phyloP scores from a whole-genome alignment of 1,140 invertebrate genomes.

The Archivesica marissinica region DNA sequence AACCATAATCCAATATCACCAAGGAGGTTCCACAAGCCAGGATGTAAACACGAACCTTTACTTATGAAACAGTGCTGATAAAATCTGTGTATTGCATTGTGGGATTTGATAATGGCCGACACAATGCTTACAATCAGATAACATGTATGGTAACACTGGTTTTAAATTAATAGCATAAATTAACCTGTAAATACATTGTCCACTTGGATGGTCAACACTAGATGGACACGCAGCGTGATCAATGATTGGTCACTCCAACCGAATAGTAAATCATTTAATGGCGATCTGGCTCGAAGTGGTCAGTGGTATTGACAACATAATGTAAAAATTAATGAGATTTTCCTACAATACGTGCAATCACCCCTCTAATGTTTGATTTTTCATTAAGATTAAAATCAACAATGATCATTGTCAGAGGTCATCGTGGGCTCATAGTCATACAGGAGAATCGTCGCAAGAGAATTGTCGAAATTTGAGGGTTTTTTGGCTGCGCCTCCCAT shows the following conservation, averaged over 20 bases:
- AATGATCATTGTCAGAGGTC: slow-evolving; percentile 21
- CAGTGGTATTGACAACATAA: slow-evolving; percentile 27
- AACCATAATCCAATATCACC: too few species aligned
- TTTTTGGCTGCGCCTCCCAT: slow-evolving; percentile 15
- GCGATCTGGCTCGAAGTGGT: slow-evolving; percentile 11
- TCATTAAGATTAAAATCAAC: slow-evolving; percentile 36
- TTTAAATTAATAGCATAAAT: slow-evolving; percentile 21
- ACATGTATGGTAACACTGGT: neutral
- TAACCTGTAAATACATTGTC: slow-evolving; percentile 29
- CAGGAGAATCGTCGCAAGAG: neutral
- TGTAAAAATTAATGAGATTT: slow-evolving; percentile 40
- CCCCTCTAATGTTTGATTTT: slow-evolving; percentile 34
- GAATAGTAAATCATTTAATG: slow-evolving; percentile 36
- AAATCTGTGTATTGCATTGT: too few species aligned
- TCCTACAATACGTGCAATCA: slow-evolving; percentile 22
- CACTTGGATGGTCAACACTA: slow-evolving; percentile 13
- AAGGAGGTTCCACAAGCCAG: too few species aligned
- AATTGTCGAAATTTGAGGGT: neutral
- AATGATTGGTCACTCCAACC: slow-evolving; percentile 18
- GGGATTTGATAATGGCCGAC: neutral
- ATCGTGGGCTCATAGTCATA: slow-evolving; percentile 1
- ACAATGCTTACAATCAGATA: slow-evolving; percentile 13
- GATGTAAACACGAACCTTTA: too few species aligned
- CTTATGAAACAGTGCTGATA: too few species aligned
- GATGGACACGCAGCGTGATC: neutral